These are phyloP conservation scores for Phoenicopterus ruber DNA, from an alignment of 2,113 vertebrate genomes.

Conservation along the genomic window DNA sequence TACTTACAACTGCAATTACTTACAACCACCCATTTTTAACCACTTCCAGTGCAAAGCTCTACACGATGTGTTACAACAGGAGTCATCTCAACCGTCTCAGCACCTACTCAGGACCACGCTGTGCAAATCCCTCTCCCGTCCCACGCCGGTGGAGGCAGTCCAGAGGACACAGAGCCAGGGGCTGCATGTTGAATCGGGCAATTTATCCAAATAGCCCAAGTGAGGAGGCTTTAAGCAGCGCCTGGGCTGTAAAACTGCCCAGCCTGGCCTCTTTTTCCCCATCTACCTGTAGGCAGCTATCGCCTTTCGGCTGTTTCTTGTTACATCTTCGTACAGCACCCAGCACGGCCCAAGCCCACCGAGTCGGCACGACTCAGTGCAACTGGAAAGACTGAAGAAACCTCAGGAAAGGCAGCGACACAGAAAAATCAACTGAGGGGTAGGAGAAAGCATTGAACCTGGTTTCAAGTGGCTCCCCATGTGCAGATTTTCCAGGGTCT, in stretches of 20 bases:
- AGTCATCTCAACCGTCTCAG: background rate
- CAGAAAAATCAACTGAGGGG: background rate
- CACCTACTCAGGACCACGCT: background rate
- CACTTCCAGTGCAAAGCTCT: background rate
- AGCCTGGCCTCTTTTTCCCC: background rate
- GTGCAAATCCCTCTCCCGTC: background rate
- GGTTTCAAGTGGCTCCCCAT: background rate
- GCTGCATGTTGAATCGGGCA: background rate
- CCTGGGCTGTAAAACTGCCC: background rate
- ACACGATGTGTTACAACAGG: background rate
- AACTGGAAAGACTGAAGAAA: background rate
- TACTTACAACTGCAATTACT: background rate
- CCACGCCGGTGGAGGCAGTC: background rate
- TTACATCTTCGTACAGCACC: background rate
- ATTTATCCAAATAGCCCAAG: background rate
- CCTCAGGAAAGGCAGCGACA: background rate
- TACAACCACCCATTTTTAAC: background rate
- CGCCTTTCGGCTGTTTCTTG: background rate
- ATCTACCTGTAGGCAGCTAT: background rate
- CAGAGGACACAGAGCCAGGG: background rate
- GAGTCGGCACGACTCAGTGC: background rate
- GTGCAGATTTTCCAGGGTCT: background rate
- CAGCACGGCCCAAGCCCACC: fast-evolving
- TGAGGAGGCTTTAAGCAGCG: background rate
- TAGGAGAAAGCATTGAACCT: background rate